Conservation (phyloP, 2,113 vertebrate genomes). For the Ifrita kowaldi region DNA sequence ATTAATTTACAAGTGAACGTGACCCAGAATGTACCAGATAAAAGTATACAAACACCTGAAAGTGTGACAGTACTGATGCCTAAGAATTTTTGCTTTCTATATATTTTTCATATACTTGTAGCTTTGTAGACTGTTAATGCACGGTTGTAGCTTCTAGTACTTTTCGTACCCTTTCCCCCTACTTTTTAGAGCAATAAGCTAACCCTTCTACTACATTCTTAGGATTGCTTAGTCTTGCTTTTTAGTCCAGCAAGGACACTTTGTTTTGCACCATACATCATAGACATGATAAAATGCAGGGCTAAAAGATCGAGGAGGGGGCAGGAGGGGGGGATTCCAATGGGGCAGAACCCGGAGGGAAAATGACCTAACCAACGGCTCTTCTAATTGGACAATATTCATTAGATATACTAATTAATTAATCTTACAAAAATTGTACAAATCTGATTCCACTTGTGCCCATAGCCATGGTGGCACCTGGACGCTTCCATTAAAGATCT, state of each 20-base stretch:
- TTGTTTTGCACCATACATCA: neutral
- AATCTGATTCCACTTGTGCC: neutral
- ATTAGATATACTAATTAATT: neutral
- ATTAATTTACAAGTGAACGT: constrained; percentile 54
- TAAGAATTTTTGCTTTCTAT: neutral
- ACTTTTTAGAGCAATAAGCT: neutral
- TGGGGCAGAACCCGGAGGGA: neutral
- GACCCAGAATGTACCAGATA: neutral
- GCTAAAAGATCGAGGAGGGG: neutral
- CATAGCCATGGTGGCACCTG: neutral
- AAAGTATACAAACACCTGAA: neutral
- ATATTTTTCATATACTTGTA: neutral
- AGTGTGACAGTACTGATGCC: constrained; percentile 24
- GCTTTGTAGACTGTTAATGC: neutral
- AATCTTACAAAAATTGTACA: neutral
- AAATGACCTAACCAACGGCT: neutral
- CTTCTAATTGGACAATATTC: neutral
- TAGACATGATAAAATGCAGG: neutral
- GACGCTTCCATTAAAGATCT: neutral
- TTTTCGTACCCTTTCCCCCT: neutral
- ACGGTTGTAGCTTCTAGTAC: neutral
- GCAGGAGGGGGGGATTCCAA: neutral
- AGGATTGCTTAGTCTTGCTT: neutral
- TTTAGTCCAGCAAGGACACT: neutral
- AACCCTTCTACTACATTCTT: neutral